Evolutionary conservation across 2,888 invertebrate species (phyloP), one percentile per base, ranked within the genome.

Genomic region (Tachina lurida): DNA sequence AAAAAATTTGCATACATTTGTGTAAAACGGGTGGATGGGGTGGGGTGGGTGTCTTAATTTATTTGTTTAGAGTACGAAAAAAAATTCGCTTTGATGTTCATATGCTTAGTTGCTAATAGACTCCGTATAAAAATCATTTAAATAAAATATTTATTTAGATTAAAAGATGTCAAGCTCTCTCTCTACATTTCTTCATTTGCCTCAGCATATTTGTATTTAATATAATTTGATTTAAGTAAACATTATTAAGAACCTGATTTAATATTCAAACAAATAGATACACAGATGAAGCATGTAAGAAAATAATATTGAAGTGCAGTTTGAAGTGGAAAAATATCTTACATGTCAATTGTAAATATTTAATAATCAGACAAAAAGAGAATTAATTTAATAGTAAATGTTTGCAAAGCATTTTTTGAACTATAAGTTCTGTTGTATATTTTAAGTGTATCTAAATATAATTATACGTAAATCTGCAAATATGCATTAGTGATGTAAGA

Each of bases 141-240:
- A 56, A 83, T 79, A 79, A 75, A 70, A 60, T 83, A 86, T 86
- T 86, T 79, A 86, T 83, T 86, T 47, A 76, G 47, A 67, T 73
- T 54, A 67, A 73, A 83, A 54, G 43, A 74, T 68, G 81, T 81
- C 74, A 67, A 65, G 41, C 17, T 79, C 17, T 79, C 17, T 79
- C 17, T 79, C 45, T 71, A 31, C 58, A 45, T 19, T 41, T 45
- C 31, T 9, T 43, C 41, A 65, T 60, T 63, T 22, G 43, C 52
- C 10, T 43, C 19, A 22, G 45, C 52, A 77, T 74, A 68, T 47
- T 73, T 82, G 22, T 22, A 65, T 62, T 74, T 73, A 62, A 70
- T 78, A 71, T 79, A 86, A 83, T 86, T 86, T 71, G 70, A 82
- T 78, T 79, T 67, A 73, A 73, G 56, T 71, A 83, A 83, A 83